phyloP scores from a whole-genome alignment of 2,113 vertebrate species.

The Gorsachius goisagi region DNA sequence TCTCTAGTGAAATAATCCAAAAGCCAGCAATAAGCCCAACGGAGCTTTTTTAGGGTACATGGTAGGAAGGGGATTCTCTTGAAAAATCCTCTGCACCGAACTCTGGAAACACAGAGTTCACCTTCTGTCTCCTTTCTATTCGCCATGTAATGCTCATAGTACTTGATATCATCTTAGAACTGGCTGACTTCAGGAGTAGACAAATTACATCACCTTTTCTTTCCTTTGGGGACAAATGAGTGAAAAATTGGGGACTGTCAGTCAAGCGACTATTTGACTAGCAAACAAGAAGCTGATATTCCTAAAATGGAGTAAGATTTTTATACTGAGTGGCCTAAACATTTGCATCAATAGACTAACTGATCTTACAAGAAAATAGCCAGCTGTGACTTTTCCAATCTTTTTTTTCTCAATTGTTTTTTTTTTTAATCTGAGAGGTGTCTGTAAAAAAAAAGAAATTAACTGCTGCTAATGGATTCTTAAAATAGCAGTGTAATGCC shows the following conservation, averaged over 20 bases:
- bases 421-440: not conserved
- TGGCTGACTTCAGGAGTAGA: not conserved
- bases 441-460: conserved; percentile 28
- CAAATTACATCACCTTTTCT: not conserved
- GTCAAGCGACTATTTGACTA: not conserved
- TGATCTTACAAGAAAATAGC: conserved; percentile 45
- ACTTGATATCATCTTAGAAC: not conserved
- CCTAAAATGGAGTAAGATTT: not conserved
- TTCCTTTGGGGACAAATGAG: not conserved
- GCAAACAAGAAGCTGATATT: not conserved
- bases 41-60: not conserved
- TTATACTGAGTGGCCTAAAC: conserved; percentile 22
- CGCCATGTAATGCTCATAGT: not conserved
- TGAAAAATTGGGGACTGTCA: not conserved
- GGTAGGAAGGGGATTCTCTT: not conserved
- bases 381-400: conserved; percentile 12
- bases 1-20: conserved; percentile 25
- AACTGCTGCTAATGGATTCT: conserved; percentile 62
- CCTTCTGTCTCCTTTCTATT: not conserved
- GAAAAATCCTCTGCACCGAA: not conserved
- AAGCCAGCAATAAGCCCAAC: conserved; percentile 42
- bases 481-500: conserved; percentile 57
- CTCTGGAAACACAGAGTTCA: not conserved
- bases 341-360: conserved; percentile 36
- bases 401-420: not conserved